A percentile compares a stretch with the other conserved stretches of the same genome.
Conservation (phyloP, 2,797 vertebrate species). For the Calcarius lapponicus region DNA sequence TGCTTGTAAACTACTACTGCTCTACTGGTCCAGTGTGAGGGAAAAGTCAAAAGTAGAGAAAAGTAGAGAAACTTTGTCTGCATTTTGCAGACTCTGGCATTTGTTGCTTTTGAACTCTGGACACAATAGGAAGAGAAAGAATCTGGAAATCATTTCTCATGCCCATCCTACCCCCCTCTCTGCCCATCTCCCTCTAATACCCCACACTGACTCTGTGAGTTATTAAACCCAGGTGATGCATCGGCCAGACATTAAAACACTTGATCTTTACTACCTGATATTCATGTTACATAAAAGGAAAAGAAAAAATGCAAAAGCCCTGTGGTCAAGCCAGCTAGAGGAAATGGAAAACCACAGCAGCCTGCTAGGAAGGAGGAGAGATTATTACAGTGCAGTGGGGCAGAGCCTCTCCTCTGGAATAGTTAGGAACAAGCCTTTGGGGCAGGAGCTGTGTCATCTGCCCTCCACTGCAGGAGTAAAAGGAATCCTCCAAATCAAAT, state of each 20-base stretch:
- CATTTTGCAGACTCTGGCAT: background rate
- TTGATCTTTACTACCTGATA: background rate
- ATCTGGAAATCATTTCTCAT: background rate
- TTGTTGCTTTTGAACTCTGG: background rate
- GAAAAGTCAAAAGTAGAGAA: background rate
- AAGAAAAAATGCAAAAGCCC: background rate
- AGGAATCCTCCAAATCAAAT: background rate
- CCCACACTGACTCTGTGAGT: background rate
- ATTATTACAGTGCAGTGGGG: background rate
- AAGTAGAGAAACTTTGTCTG: background rate
- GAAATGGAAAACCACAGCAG: conserved; percentile 1
- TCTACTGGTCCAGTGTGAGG: background rate
- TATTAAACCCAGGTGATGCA: background rate
- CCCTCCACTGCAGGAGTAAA: background rate
- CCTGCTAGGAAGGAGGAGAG: background rate
- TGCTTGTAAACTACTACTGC: background rate
- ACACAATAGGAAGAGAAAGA: background rate
- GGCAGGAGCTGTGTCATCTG: background rate
- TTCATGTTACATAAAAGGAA: background rate
- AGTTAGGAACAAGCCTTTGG: background rate
- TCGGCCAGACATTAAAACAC: background rate
- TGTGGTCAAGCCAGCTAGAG: background rate
- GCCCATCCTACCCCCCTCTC: background rate
- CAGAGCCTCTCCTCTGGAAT: background rate
- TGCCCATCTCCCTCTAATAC: background rate